Conservation (phyloP, 2,113 vertebrate genomes). For the Eonycteris spelaea region DNA sequence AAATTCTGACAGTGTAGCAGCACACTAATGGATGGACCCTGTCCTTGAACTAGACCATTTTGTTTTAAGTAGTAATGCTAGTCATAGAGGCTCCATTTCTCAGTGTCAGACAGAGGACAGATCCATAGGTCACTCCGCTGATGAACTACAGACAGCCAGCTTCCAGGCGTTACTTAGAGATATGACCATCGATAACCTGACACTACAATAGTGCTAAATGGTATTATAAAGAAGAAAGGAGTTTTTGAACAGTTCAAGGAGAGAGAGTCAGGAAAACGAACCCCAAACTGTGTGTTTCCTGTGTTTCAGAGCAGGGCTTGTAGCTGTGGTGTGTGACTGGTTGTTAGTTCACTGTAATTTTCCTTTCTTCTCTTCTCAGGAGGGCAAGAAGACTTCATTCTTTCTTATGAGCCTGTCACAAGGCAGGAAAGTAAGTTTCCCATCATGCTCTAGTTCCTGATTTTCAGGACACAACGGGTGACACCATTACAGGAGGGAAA, state of each 20-base stretch:
- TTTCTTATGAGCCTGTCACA: conserved; percentile 96
- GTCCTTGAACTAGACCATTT: not conserved
- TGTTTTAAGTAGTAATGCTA: not conserved
- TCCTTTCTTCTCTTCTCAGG: conserved; percentile 86
- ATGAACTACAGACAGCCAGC: not conserved
- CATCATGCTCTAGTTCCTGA: not conserved
- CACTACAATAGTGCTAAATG: not conserved
- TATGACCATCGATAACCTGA: not conserved
- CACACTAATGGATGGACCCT: not conserved
- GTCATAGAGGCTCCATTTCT: not conserved
- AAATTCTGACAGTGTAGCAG: not conserved
- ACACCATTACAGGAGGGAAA: not conserved
- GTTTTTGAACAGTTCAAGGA: conserved; percentile 70
- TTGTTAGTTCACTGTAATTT: conserved; percentile 67
- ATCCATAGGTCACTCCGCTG: not conserved
- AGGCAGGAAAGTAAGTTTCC: conserved; percentile 94
- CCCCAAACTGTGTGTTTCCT: conserved; percentile 26
- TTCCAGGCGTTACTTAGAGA: not conserved
- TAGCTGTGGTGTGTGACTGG: not conserved
- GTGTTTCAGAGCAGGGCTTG: conserved; percentile 28
- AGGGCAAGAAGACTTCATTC: conserved; percentile 95
- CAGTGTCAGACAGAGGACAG: not conserved
- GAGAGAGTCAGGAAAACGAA: conserved; percentile 51
- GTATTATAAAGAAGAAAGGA: not conserved
- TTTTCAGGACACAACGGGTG: not conserved